Base-by-base conservation (phyloP, 2,888 invertebrate species). In the Stenolophus ochropezus region DNA sequence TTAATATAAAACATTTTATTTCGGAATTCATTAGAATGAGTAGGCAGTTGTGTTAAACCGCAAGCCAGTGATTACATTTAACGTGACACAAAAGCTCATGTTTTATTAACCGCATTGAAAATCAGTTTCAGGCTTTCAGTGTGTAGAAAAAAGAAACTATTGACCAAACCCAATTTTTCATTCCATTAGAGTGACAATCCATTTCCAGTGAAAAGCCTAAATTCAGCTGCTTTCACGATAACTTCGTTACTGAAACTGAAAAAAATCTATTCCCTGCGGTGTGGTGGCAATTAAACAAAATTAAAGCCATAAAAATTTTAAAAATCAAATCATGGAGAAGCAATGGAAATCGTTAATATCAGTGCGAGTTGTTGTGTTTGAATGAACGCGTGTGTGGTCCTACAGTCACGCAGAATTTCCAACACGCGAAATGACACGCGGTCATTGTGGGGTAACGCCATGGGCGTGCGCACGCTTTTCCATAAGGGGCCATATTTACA, bases 311-410 rank as follows among this genome's bases (percentile, higher is more conserved):
- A 61, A 61, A 61, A 61, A 47, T 61, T 77, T 56, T 6, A 77
- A 58, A 33, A 58, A 33, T 27, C 42, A 61, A 58, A 77, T 42
- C 76, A 33, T 42, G 21, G 25, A 42, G 16, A 77, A 58, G 33
- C 58, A 58, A 75, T 75, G 33, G 16, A 75, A 27, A 56, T 77
- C 58, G 76, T 77, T 77, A 77, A 77, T 76, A 77, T 61, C 21
- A 58, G 56, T 61, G 20, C 33, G 20, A 77, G 33, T 14, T 51
- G 21, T 51, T 16, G 18, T 75, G 53, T 74, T 56, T 76, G 42
- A 42, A 8, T 61, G 25, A 20, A 77, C 76, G 76, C 76, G 58
- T 56, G 58, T 58, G 25, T 61, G 61, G 14, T 4, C 61, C 61
- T 61, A 14, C 14, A 61, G 58, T 77, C 58, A 58, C 58, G 76